Evolutionary conservation across 2,888 invertebrate species (phyloP), one percentile per base, ranked within the genome.

Genomic region (Dyspetes luteomarginatus): DNA sequence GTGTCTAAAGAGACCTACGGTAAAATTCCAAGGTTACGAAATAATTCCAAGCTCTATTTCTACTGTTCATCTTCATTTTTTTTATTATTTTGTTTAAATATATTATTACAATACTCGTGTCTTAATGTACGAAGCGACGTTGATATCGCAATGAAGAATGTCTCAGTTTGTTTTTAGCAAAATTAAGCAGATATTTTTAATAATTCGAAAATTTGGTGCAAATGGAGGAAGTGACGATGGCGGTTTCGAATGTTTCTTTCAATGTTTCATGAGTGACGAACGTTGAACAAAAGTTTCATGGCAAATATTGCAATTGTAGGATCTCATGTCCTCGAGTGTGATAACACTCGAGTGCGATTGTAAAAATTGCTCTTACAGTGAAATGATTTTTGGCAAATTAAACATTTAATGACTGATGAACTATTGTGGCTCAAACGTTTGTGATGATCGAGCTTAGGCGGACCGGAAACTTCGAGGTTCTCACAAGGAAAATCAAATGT

Each of bases 271-370:
- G 3, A 90, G 58, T 2, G 87, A 88, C 3, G 88, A 88, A 4
- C 89, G 83, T 76, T 88, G 90, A 0, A 89, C 89, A 30, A 90
- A 90, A 24, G 85, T 82, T 17, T 88, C 86, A 4, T 81, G 82
- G 69, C 91, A 89, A 2, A 90, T 69, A 62, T 90, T 89, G 58
- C 90, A 91, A 58, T 86, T 88, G 80, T 90, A 90, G 0, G 89
- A 89, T 1, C 89, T 80, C n/a, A 89, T 86, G 0, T 86, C 88
- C n/a, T n/a, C 2, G 89, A 88, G 43, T 90, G 90, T 2, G 88
- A 88, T 0, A 90, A 82, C 2, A 90, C 86, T n/a, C n/a, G n/a
- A n/a, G n/a, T n/a, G 65, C 90, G 90, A 56, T 88, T 88, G 62
- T 90, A 87, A 41, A 84, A 90, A 73, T 88, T 89, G 41, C 86